These are phyloP conservation scores for Cataglyphis rosenhaueri DNA, from an alignment of 2,888 invertebrate species.

Conservation along the genomic window DNA sequence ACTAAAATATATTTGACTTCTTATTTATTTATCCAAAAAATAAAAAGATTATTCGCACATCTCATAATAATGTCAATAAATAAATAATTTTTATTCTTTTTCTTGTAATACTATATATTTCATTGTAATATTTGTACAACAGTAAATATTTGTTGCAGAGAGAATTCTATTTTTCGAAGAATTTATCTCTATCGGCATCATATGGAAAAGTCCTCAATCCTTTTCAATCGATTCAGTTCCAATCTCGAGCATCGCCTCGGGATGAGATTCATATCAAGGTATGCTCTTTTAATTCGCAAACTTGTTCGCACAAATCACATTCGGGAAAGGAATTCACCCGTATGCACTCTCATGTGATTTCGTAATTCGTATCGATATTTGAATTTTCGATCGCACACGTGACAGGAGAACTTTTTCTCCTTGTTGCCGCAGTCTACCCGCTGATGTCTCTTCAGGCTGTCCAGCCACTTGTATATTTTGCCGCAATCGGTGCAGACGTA, in stretches of 20 bases:
- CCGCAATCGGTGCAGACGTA: slow-evolving; percentile 83
- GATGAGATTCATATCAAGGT: background rate
- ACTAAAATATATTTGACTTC: background rate
- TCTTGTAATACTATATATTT: background rate
- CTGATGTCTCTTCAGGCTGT: slow-evolving; percentile 85
- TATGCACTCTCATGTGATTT: slow-evolving; percentile 81
- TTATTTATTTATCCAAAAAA: background rate
- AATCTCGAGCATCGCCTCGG: background rate
- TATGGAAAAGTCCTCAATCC: background rate
- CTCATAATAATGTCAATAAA: background rate
- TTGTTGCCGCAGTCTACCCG: slow-evolving; percentile 86
- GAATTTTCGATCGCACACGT: slow-evolving; percentile 84
- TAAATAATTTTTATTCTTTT: slow-evolving; percentile 8
- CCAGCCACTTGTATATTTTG: slow-evolving; percentile 84
- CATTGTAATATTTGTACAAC: background rate
- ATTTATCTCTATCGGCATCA: background rate
- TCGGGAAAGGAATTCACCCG: background rate
- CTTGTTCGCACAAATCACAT: background rate
- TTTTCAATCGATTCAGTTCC: background rate
- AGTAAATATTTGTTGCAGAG: background rate
- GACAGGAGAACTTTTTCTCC: slow-evolving; percentile 83
- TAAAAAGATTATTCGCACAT: background rate
- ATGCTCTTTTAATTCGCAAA: background rate
- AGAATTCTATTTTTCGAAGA: background rate
- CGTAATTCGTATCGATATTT: slow-evolving; percentile 85